phyloP scores from a whole-genome alignment of 2,797 vertebrate genomes.

The Discoglossus pictus region DNA sequence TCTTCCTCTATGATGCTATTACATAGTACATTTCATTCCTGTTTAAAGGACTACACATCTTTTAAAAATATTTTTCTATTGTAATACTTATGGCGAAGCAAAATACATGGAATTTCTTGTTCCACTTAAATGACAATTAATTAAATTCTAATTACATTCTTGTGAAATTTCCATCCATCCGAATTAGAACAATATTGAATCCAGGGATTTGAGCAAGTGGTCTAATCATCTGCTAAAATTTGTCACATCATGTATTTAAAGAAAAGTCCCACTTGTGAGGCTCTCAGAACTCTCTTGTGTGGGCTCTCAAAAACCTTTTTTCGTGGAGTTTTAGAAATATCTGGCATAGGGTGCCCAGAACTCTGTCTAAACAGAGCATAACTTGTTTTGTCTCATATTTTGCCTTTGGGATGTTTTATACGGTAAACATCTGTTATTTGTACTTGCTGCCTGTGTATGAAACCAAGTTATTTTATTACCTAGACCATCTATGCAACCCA shows the following conservation, averaged over 20 bases:
- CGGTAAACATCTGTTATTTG: conserved; percentile 32
- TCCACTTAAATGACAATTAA: neutral
- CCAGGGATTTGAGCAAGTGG: neutral
- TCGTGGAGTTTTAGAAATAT: too few relatives aligned
- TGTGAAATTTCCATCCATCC: conserved; percentile 17
- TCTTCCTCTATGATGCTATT: too few relatives aligned
- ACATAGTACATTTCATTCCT: too few relatives aligned
- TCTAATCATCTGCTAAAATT: conserved; percentile 11
- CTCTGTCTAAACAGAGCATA: conserved; percentile 3
- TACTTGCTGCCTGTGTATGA: neutral
- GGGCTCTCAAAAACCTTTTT: too few relatives aligned
- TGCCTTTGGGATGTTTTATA: conserved; percentile 5
- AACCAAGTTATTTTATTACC: too few relatives aligned
- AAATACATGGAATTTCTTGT: neutral
- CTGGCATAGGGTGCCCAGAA: too few relatives aligned
- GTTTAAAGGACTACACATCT: too few relatives aligned
- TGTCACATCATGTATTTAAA: conserved; percentile 24
- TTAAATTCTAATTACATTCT: conserved; percentile 28
- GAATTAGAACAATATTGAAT: conserved; percentile 13
- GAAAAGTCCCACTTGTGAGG: neutral
- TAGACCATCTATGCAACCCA: too few relatives aligned
- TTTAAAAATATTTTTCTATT: too few relatives aligned
- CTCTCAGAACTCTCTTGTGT: too few relatives aligned
- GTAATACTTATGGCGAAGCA: neutral
- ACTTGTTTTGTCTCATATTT: conserved; percentile 17